A percentile compares a stretch with the other conserved stretches of the same genome.
Evolutionary conservation across 2,888 invertebrate genomes (phyloP).

Genomic region (Ceriagrion tenellum): DNA sequence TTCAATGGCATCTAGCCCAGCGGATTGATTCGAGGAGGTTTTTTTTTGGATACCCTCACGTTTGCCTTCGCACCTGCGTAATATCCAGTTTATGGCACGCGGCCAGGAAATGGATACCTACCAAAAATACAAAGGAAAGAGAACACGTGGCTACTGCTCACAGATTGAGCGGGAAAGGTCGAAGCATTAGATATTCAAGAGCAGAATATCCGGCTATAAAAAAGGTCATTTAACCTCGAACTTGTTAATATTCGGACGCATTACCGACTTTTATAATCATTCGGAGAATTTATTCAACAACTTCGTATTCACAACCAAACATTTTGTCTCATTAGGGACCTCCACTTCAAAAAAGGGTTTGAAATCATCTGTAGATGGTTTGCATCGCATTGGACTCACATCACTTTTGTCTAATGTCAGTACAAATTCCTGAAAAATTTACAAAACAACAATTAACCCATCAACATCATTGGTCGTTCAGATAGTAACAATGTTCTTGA

Average conservation of each 20-base stretch:
- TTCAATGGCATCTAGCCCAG: too few relatives aligned
- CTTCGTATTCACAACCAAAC: neutral
- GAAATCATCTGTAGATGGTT: too few relatives aligned
- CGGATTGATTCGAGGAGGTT: neutral
- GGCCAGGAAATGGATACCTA: neutral
- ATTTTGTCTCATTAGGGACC: neutral
- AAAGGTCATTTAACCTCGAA: neutral
- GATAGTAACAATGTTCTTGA: too few relatives aligned
- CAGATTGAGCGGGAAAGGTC: neutral
- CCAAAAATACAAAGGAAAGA: neutral
- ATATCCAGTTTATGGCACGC: slow-evolving; percentile 12
- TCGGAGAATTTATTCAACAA: neutral
- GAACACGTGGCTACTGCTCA: neutral
- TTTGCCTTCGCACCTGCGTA: neutral
- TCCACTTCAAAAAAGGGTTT: neutral
- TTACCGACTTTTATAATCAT: neutral
- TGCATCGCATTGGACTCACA: too few relatives aligned
- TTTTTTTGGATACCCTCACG: neutral
- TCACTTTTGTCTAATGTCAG: too few relatives aligned
- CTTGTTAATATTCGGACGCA: neutral
- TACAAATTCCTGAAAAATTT: too few relatives aligned
- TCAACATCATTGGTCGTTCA: too few relatives aligned
- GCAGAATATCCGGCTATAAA: neutral
- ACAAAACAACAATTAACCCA: too few relatives aligned
- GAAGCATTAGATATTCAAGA: neutral